Evolutionary conservation across 2,113 vertebrate genomes (phyloP), one percentile per base, ranked within the genome.

Genomic region (Oryzias curvinotus): DNA sequence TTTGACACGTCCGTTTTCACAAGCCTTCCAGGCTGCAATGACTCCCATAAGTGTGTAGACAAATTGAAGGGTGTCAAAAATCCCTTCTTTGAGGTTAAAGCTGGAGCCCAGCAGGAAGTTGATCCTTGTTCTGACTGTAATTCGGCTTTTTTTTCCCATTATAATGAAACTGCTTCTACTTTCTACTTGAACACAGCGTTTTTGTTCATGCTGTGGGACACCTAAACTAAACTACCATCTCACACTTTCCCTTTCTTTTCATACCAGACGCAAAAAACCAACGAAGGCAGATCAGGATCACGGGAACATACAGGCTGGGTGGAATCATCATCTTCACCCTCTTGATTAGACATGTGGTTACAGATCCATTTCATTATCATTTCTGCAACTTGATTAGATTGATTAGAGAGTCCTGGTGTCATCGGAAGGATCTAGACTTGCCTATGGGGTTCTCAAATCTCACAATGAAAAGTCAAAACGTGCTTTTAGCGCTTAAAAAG

Each of bases 261-360:
- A 15, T 78, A 85, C 77, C 75, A 68, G 76, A 89, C 64, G 70
- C 78, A 84, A 65, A 65, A 81, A 65, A 75, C 7, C 69, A 70
- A 5, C 67, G 61, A 51, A 19, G 44, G 67, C 75, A 77, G 73
- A 81, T 78, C 1, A 69, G 17, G 69, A 60, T 66, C 7, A 78
- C 52, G 58, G 76, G 60, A 65, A 67, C 53, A 54, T 77, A 36
- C 78, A 75, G 72, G 60, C 44, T 12, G 30, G 74, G 65, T 56
- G 62, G 69, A 1, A 19, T 23, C 23, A 49, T 51, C 14, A 28
- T 47, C 15, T 56, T 81, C 61, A 65, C 78, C 2, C 1, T 62
- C 49, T 60, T 45, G 7, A 28, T 65, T 14, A 44, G 52, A 3
- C 43, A 56, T 45, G 18, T 60, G 15, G 50, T 57, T 4, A 56